Conservation (phyloP, 2,888 invertebrate species). For the Pyrocoelia pectoralis region DNA sequence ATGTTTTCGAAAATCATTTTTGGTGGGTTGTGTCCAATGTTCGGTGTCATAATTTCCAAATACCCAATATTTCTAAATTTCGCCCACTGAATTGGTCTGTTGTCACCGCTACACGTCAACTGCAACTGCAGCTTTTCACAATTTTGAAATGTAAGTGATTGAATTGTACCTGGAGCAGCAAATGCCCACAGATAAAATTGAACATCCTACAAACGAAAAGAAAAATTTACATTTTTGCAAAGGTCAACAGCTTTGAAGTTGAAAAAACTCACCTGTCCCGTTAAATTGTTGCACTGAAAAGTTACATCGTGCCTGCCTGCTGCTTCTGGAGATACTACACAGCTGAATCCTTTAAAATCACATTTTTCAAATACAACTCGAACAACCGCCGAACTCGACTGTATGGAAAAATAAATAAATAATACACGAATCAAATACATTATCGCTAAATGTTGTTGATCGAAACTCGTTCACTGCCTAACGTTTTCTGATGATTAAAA, state of each 20-base stretch:
- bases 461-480: neutral
- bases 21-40: constrained; percentile 43
- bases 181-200: constrained; percentile 63
- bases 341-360: constrained; percentile 35
- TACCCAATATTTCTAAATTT: constrained; percentile 58
- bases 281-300: constrained; percentile 29
- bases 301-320: constrained; percentile 31
- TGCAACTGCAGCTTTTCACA: constrained; percentile 62
- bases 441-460: neutral
- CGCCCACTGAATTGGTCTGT: constrained; percentile 48
- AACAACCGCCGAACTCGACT: neutral
- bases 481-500: constrained; percentile 6
- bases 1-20: constrained; percentile 63
- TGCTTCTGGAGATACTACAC: constrained; percentile 25
- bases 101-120: constrained; percentile 61
- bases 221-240: neutral
- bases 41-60: constrained; percentile 60
- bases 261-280: constrained; percentile 35
- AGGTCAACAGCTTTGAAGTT: neutral
- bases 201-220: constrained; percentile 60
- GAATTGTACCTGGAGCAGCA: constrained; percentile 59
- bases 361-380: constrained; percentile 36
- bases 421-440: neutral
- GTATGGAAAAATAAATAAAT: neutral
- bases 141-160: constrained; percentile 61